These are phyloP conservation scores for Dinoponera quadriceps DNA, from an alignment of 1,140 invertebrate species.

Conservation along the genomic window DNA sequence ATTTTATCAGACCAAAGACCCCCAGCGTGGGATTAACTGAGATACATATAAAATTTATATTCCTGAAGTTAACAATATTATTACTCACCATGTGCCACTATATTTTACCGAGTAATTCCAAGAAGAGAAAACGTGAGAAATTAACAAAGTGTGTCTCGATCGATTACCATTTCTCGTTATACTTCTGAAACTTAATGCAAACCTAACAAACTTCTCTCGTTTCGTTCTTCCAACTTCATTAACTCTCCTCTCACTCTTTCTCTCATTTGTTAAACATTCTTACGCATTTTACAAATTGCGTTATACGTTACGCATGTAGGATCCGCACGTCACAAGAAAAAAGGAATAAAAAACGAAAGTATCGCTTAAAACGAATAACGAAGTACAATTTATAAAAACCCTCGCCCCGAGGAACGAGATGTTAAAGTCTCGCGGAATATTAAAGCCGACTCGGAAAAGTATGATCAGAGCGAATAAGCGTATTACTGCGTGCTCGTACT, in stretches of 20 bases:
- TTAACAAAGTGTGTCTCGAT: background rate
- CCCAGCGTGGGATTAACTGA: background rate
- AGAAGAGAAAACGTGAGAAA: background rate
- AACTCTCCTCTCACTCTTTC: slow-evolving; percentile 8
- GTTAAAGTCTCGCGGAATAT: slow-evolving; percentile 36
- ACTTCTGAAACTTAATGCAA: background rate
- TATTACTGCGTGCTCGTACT: slow-evolving; percentile 27
- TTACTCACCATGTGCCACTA: background rate
- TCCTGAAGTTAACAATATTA: background rate
- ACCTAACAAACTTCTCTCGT: background rate
- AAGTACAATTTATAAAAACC: slow-evolving; percentile 24
- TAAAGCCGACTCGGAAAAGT: slow-evolving; percentile 20
- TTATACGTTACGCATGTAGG: background rate
- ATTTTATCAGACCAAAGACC: slow-evolving; percentile 7
- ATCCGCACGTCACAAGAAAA: background rate
- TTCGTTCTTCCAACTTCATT: background rate
- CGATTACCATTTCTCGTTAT: background rate
- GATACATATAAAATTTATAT: background rate
- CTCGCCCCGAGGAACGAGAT: background rate
- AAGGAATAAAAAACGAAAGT: too few relatives aligned
- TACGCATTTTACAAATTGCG: background rate
- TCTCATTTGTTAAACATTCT: background rate
- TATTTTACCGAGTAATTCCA: background rate
- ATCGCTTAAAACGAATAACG: slow-evolving; percentile 20
- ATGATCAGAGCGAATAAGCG: slow-evolving; percentile 25